phyloP scores from a whole-genome alignment of 2,888 invertebrate genomes.

The Proisotoma minuta region DNA sequence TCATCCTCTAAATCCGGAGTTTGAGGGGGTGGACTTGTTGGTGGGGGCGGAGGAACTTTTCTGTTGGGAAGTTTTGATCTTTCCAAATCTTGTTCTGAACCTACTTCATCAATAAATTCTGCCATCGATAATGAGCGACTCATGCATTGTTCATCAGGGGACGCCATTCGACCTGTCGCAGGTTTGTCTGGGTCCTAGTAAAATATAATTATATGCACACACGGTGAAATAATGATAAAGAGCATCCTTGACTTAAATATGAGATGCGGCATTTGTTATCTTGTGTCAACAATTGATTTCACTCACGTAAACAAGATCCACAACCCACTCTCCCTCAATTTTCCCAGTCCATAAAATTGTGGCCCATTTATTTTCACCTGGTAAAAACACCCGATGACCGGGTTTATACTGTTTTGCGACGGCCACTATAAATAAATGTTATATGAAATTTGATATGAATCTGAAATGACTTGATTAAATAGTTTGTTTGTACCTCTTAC shows the following conservation, averaged over 20 bases:
- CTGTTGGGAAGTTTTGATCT: background rate
- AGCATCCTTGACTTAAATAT: no score
- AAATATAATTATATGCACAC: no score
- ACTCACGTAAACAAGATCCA: conserved; percentile 34
- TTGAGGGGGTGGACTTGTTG: conserved; percentile 1
- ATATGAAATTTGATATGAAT: background rate
- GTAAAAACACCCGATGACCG: conserved; percentile 28
- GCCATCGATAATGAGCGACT: conserved; percentile 28
- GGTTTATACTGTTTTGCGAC: conserved; percentile 28
- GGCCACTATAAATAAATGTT: conserved; percentile 7
- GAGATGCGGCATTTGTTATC: background rate
- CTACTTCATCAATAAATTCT: conserved; percentile 27
- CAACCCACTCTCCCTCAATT: conserved; percentile 31
- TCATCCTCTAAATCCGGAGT: conserved; percentile 19
- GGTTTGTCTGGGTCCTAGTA: conserved; percentile 29
- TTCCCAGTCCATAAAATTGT: conserved; percentile 36
- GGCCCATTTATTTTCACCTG: conserved; percentile 33
- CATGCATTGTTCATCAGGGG: conserved; percentile 31
- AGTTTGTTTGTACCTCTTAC: conserved; percentile 11
- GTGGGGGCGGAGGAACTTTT: background rate
- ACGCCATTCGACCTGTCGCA: conserved; percentile 17
- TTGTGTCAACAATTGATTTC: no score
- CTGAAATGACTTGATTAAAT: background rate
- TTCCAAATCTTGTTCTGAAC: background rate
- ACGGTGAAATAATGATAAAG: no score